Evolutionary conservation across 1,140 invertebrate species (phyloP), one percentile per base, ranked within the genome.

Genomic region (Sesamia nonagrioides): DNA sequence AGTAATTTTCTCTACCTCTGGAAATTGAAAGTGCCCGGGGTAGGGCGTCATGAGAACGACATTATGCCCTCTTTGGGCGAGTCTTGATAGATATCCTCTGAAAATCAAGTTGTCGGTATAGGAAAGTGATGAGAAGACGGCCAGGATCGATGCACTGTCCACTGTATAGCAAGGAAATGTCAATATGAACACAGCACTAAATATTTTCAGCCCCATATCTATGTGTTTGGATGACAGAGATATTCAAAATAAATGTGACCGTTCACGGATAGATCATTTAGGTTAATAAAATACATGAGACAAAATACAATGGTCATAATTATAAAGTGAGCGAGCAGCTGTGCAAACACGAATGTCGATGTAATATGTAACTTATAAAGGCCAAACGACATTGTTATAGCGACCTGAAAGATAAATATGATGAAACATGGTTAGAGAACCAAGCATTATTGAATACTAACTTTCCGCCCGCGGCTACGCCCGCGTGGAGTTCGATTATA

Each of bases 31-130:
- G 18, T 92, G 86, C 2, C 93, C 92, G n/a, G 93, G 93, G 79
- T 92, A 95, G 9, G 93, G 88, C 33, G 93, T 95, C 93, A 95
- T 94, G 9, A 94, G 72, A 7, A 93, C 89, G 6, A 93, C 61
- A 9, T 84, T 82, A 66, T 95, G 92, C 6, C 92, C 92, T 74
- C 73, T 85, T 58, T 89, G 88, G 21, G 86, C 83, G 2, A 95
- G 86, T 35, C 87, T 80, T 11, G 89, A 89, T 15, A 93, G 54
- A 80, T 91, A 94, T 60, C 87, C 89, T 81, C 91, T 80, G 63
- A 83, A 95, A 1, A 95, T 89, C n/a, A 90, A 72, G 75, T 95
- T 92, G 75, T 94, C 92, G 50, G 92, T 69, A 78, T 87, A 94
- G 21, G 93, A 95, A 33, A 95, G 72, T n/a, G 92, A 88, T 8